These are phyloP conservation scores for Pristionchus maxplancki DNA, from an alignment of 2,888 invertebrate species.

Conservation along the genomic window DNA sequence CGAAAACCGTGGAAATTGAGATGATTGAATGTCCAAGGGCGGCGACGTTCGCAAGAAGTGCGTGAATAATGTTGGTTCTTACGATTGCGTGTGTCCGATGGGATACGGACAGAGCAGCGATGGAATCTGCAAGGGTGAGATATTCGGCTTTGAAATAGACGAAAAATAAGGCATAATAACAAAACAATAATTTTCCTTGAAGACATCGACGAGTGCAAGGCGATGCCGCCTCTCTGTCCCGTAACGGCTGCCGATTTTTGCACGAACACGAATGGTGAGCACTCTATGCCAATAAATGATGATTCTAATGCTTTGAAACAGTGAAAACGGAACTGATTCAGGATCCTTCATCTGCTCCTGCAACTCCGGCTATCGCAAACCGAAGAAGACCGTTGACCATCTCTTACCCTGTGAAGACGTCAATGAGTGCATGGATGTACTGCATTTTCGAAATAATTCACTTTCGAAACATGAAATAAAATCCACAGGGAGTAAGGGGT, in stretches of 20 bases:
- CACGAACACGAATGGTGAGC: constrained; percentile 51
- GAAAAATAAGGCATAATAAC: too few species aligned
- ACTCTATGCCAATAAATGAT: too few species aligned
- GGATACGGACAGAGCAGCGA: constrained; percentile 10
- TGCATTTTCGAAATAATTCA: neutral
- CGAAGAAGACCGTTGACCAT: constrained; percentile 47
- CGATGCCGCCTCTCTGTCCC: constrained; percentile 46
- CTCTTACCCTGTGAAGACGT: neutral
- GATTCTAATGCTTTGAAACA: too few species aligned
- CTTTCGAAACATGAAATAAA: neutral
- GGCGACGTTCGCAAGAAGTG: constrained; percentile 51
- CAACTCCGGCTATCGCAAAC: constrained; percentile 50
- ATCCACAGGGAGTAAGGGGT: neutral
- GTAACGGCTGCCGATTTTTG: constrained; percentile 48
- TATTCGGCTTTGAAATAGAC: too few species aligned
- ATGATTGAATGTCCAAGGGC: constrained; percentile 7
- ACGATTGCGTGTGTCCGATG: neutral
- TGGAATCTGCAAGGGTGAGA: constrained; percentile 39
- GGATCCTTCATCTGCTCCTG: constrained; percentile 50
- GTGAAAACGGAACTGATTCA: neutral
- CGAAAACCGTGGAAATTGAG: neutral
- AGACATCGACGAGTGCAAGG: constrained; percentile 51
- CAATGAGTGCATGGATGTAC: constrained; percentile 30
- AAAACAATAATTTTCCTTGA: too few species aligned
- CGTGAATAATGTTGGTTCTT: constrained; percentile 17